A percentile compares a stretch with the other conserved stretches of the same genome.
These are phyloP conservation scores for Acyrthosiphon pisum DNA, from an alignment of 1,140 invertebrate species.

Conservation along the genomic window DNA sequence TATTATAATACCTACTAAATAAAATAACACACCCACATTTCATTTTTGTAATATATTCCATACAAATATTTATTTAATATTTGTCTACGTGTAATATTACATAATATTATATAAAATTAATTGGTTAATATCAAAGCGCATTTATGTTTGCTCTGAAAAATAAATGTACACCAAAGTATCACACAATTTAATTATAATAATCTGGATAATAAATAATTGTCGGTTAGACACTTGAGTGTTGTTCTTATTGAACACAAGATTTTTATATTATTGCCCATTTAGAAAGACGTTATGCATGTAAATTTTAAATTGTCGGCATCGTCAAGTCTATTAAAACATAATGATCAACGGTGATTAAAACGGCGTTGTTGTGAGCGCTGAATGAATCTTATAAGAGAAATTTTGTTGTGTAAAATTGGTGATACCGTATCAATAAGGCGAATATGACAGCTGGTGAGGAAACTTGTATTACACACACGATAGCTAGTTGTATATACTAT, in stretches of 20 bases:
- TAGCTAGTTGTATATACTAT: neutral
- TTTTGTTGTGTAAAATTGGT: neutral
- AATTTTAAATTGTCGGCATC: neutral
- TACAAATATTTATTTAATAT: neutral
- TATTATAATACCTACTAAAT: neutral
- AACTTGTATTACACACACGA: neutral
- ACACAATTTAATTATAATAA: neutral
- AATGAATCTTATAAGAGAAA: slow-evolving; percentile 8
- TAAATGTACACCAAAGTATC: neutral
- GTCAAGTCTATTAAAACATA: neutral
- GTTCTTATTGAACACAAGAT: neutral
- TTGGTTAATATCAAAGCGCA: neutral
- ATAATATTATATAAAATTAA: neutral
- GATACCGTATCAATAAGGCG: slow-evolving; percentile 20
- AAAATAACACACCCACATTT: too few species aligned
- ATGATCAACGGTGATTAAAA: neutral
- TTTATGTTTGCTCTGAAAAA: neutral
- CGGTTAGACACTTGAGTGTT: neutral
- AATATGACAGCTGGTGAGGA: neutral
- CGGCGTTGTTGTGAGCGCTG: neutral
- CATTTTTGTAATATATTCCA: neutral
- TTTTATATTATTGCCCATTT: neutral
- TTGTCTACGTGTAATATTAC: too few species aligned
- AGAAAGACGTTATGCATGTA: neutral
- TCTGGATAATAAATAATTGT: neutral